Evolutionary conservation across 2,888 invertebrate species (phyloP).

Genomic region (Tricholauxania praeusta): DNA sequence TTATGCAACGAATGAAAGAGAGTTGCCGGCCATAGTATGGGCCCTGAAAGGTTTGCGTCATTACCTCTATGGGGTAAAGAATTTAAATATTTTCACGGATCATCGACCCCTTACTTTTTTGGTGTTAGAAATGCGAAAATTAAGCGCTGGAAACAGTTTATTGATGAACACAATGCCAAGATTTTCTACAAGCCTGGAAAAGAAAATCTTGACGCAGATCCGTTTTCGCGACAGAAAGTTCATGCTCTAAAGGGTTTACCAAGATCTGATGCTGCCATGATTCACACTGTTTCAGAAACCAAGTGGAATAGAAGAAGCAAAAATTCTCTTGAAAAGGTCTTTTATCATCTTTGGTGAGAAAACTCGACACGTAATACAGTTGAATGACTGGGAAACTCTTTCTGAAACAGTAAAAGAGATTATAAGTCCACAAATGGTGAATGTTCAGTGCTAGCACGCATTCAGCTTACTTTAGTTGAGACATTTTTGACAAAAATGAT

Average conservation of each 20-base stretch:
- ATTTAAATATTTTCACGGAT: background rate
- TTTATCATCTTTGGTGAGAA: background rate
- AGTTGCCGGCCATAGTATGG: background rate
- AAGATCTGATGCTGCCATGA: conserved; percentile 8
- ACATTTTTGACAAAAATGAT: no score
- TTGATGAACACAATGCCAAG: no score
- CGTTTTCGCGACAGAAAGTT: conserved; percentile 36
- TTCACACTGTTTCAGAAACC: background rate
- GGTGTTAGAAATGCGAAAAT: no score
- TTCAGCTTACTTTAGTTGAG: conserved; percentile 27
- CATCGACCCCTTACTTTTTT: no score
- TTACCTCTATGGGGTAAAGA: conserved; percentile 38
- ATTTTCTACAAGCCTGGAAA: conserved; percentile 15
- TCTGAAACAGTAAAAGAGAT: background rate
- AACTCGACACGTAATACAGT: background rate
- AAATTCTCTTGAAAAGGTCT: background rate
- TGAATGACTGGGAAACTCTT: background rate
- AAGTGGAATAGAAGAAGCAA: background rate
- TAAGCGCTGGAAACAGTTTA: no score
- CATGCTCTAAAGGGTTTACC: conserved; percentile 25
- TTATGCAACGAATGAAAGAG: conserved; percentile 2
- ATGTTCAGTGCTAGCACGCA: conserved; percentile 19
- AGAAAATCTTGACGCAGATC: conserved; percentile 38
- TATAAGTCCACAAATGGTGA: background rate
- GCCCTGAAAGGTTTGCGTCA: conserved; percentile 32